Conservation (phyloP, 2,797 vertebrate genomes). For the Syndactyla subalaris region DNA sequence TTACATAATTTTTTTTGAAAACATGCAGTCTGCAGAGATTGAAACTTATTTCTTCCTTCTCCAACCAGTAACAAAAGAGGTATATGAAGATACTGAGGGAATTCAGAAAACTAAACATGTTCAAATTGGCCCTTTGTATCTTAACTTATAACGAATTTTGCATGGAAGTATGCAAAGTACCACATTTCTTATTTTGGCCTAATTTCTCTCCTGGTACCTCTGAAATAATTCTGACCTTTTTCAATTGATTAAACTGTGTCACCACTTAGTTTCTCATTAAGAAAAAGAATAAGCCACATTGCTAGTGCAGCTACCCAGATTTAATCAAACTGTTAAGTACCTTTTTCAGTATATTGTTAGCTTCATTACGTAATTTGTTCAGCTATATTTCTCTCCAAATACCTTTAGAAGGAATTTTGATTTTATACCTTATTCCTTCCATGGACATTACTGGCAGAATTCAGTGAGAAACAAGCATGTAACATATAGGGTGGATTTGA, state of each 20-base stretch:
- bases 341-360: constrained; percentile 48
- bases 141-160: not conserved
- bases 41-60: not conserved
- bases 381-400: constrained; percentile 28
- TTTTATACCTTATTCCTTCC: not conserved
- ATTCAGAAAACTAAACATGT: not conserved
- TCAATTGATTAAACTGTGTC: constrained; percentile 9
- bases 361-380: constrained; percentile 21
- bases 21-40: not conserved
- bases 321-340: constrained; percentile 33
- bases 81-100: not conserved
- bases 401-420: not conserved
- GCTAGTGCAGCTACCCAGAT: not conserved
- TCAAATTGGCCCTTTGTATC: not conserved
- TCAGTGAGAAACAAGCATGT: not conserved
- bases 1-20: not conserved
- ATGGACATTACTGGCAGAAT: not conserved
- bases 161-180: not conserved
- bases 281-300: not conserved
- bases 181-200: not conserved
- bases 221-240: not conserved
- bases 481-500: not conserved
- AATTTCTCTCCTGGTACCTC: not conserved
- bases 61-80: not conserved
- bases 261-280: constrained; percentile 20